Base-by-base conservation (phyloP, 2,797 vertebrate species). In the Tangara arthus region DNA sequence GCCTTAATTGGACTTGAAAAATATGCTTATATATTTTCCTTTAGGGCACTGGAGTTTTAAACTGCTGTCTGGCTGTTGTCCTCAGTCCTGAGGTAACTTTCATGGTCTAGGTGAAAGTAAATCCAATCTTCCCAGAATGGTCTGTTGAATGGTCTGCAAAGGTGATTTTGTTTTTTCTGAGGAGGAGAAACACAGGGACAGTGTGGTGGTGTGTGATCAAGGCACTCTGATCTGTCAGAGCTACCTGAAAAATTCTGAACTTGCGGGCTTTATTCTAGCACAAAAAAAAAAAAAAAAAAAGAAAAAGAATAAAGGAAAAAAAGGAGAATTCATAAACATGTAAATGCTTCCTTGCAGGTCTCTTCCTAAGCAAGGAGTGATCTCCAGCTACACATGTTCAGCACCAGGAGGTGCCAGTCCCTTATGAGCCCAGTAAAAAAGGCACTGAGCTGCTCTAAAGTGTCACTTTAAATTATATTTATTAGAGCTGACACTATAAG, bases 1-100 rank as follows among this genome's bases (percentile, higher is more conserved):
- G 55, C 64, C 42, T 95, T 93, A 94, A 93, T 44, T 72, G 75
- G 44, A 85, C 61, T 84, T 96, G n/a, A 79, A 95, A 96, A 88
- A 53, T 26, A 75, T 42, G 57, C 50, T 89, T 59, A 16, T 39
- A 11, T 61, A 12, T 90, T 89, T 91, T 65, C 75, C 66, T 82
- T 65, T 60, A 32, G 78, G 60, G 60, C 82, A 46, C 72, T 80
- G 69, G 73, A 84, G 73, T 81, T 77, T 88, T 66, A 80, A 87
- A 30, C 27, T 73, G 28, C 27, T 46, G 6, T 63, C 32, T 65
- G 28, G n/a, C 16, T 73, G 1, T 65, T 80, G 35, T 28, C 47
- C 68, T 75, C 60, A 37, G 12, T 56, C 41, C 37, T 52, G 11
- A 59, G 18, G 46, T 76, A 75, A 64, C 39, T 86, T 82, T 8